phyloP scores from a whole-genome alignment of 2,113 vertebrate species.

The Hymenochirus boettgeri region DNA sequence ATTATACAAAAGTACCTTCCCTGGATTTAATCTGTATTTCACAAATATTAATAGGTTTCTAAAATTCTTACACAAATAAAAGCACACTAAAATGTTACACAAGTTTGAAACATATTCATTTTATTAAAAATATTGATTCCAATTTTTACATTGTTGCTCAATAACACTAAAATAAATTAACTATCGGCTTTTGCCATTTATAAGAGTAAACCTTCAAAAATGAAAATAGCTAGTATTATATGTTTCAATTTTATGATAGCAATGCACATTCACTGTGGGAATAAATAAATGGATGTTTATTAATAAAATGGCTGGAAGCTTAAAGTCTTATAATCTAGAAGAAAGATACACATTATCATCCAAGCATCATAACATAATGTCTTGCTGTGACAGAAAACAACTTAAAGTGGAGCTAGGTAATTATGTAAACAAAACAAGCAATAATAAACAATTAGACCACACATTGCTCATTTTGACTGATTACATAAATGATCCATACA shows the following conservation, averaged over 20 bases:
- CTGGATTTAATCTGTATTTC: too few relatives aligned
- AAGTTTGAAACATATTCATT: too few relatives aligned
- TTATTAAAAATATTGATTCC: background rate
- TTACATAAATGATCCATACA: too few relatives aligned
- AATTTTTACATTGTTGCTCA: conserved; percentile 16
- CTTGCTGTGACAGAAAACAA: conserved; percentile 40
- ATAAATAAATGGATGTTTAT: conserved; percentile 40
- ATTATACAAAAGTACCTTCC: too few relatives aligned
- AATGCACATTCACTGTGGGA: conserved; percentile 20
- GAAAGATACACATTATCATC: conserved; percentile 33
- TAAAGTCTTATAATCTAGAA: conserved; percentile 18
- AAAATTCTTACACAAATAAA: too few relatives aligned
- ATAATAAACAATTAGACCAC: conserved; percentile 31
- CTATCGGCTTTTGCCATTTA: conserved; percentile 1
- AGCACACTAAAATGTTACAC: too few relatives aligned
- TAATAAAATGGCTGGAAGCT: conserved; percentile 38
- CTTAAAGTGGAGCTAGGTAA: conserved; percentile 36
- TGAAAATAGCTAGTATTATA: conserved; percentile 25
- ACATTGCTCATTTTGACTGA: conserved; percentile 15
- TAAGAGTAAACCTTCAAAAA: conserved; percentile 10
- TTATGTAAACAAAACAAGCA: conserved; percentile 40
- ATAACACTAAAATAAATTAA: conserved; percentile 11
- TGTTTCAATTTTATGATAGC: conserved; percentile 26
- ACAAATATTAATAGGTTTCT: too few relatives aligned
- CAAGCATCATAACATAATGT: conserved; percentile 38